Conservation (phyloP, 2,888 invertebrate genomes). For the Iphiclides podalirius region DNA sequence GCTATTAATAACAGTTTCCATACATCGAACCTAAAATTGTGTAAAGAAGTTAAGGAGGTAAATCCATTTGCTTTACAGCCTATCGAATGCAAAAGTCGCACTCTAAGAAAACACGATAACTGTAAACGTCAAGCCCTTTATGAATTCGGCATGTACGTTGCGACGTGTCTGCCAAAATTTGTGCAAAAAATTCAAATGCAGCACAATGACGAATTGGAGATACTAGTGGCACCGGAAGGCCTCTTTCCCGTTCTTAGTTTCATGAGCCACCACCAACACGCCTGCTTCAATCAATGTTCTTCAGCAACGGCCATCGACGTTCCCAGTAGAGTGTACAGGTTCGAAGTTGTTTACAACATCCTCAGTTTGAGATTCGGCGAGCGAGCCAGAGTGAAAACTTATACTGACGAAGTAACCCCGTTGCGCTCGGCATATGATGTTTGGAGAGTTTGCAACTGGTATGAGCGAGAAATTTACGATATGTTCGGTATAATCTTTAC, state of each 20-base stretch:
- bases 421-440: slow-evolving; percentile 51
- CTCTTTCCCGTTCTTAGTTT: slow-evolving; percentile 55
- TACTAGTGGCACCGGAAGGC: slow-evolving; percentile 61
- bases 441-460: slow-evolving; percentile 49
- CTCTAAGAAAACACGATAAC: slow-evolving; percentile 57
- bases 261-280: slow-evolving; percentile 58
- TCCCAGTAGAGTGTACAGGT: slow-evolving; percentile 56
- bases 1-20: slow-evolving; percentile 24
- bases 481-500: slow-evolving; percentile 66
- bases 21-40: slow-evolving; percentile 9
- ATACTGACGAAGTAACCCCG: slow-evolving; percentile 68
- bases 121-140: slow-evolving; percentile 52
- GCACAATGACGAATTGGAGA: slow-evolving; percentile 61
- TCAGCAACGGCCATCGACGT: slow-evolving; percentile 62
- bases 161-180: slow-evolving; percentile 64
- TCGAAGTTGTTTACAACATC: slow-evolving; percentile 59
- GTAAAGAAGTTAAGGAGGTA: slow-evolving; percentile 33
- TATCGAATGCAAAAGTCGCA: slow-evolving; percentile 43
- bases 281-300: slow-evolving; percentile 57
- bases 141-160: slow-evolving; percentile 66
- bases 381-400: slow-evolving; percentile 55
- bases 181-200: slow-evolving; percentile 67
- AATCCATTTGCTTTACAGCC: slow-evolving; percentile 51
- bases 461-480: slow-evolving; percentile 66
- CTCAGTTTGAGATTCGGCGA: slow-evolving; percentile 53